Evolutionary conservation across 2,797 vertebrate species (phyloP).

Genomic region (Alfaro cultratus): DNA sequence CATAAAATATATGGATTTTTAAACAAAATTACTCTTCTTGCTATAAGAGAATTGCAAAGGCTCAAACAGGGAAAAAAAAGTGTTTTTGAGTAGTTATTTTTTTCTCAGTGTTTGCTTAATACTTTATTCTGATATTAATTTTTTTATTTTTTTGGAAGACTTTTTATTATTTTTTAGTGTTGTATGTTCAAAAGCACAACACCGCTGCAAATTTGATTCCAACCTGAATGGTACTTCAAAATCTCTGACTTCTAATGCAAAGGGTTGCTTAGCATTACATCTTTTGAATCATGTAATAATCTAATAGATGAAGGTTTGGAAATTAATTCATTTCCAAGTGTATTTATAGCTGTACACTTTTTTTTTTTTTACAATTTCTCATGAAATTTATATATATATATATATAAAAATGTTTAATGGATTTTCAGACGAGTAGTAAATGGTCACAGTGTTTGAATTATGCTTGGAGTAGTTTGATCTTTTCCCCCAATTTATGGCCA

Average conservation of each 20-base stretch:
- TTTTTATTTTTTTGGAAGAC: neutral
- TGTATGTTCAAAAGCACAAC: neutral
- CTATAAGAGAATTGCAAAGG: neutral
- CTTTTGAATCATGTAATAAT: neutral
- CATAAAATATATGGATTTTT: constrained; percentile 3
- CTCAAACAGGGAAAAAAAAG: neutral
- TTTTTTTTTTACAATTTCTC: neutral
- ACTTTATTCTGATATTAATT: neutral
- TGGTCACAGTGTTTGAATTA: too few species aligned
- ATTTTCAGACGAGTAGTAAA: too few species aligned
- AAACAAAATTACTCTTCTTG: neutral
- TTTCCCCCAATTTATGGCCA: too few species aligned
- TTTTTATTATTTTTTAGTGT: neutral
- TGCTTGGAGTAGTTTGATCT: too few species aligned
- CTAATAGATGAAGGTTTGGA: neutral
- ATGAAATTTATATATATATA: neutral
- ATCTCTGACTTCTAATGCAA: neutral
- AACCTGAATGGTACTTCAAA: neutral
- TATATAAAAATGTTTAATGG: too few species aligned
- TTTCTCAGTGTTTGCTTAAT: neutral
- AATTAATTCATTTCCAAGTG: neutral
- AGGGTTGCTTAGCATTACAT: neutral
- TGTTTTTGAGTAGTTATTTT: neutral
- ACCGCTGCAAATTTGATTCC: neutral
- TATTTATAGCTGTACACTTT: neutral